Percentiles rank a stretch among this genome's conserved stretches.
These are phyloP conservation scores for Paradoxurus hermaphroditus DNA, from an alignment of 2,113 vertebrate species.

Conservation along the genomic window DNA sequence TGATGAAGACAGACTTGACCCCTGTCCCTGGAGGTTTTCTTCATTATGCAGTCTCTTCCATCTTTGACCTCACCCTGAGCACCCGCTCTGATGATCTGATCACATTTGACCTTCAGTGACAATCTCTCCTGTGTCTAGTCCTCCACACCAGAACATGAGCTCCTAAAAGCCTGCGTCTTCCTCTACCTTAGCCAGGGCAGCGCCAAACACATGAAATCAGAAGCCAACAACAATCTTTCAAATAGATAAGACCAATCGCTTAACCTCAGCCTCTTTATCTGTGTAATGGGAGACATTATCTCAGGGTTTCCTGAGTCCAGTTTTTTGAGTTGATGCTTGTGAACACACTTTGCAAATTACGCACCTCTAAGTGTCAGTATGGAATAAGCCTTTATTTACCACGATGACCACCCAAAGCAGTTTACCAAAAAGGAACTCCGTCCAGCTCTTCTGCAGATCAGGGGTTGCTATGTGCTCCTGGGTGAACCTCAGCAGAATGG, in stretches of 20 bases:
- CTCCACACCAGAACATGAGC: background rate
- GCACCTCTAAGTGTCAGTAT: background rate
- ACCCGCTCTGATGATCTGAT: background rate
- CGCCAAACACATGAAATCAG: background rate
- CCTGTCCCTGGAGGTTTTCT: background rate
- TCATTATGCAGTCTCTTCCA: background rate
- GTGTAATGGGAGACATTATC: slow-evolving; percentile 22
- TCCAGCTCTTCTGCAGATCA: background rate
- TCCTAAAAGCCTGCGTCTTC: background rate
- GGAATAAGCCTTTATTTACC: background rate
- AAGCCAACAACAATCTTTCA: background rate
- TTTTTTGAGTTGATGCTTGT: background rate
- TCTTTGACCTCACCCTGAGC: background rate
- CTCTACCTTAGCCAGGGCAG: background rate
- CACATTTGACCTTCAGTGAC: background rate
- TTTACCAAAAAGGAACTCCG: background rate
- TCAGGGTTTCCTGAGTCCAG: background rate
- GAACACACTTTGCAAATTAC: slow-evolving; percentile 5
- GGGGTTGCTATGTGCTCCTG: background rate
- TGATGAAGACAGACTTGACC: background rate
- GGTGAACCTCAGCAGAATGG: background rate
- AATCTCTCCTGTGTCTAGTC: background rate
- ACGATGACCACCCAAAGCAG: background rate
- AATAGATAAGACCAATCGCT: background rate
- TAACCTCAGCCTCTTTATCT: slow-evolving; percentile 33